phyloP scores from a whole-genome alignment of 2,797 vertebrate species.

The Myiotriccus ornatus region DNA sequence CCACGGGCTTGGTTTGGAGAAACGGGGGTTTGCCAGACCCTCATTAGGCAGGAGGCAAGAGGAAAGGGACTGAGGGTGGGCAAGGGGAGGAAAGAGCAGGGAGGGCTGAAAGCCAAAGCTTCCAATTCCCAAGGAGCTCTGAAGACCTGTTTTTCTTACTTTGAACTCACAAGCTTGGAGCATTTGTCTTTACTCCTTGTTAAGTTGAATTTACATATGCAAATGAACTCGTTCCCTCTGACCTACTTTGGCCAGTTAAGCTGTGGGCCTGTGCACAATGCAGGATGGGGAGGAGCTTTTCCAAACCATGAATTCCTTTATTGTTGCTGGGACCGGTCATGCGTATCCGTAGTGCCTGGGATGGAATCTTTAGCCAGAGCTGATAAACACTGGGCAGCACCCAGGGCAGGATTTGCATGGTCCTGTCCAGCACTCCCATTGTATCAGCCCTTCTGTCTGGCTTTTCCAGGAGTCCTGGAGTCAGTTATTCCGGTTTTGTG shows the following conservation, averaged over 20 bases:
- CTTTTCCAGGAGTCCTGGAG: background rate
- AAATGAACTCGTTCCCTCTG: background rate
- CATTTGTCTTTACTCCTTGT: background rate
- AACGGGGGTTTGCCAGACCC: background rate
- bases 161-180: background rate
- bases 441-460: background rate
- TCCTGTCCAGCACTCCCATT: background rate
- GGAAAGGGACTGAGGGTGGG: background rate
- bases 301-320: background rate
- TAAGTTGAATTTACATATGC: background rate
- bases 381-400: background rate
- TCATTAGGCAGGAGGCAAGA: background rate
- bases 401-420: background rate
- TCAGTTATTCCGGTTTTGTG: background rate
- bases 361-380: background rate
- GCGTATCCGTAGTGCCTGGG: background rate
- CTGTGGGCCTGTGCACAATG: background rate
- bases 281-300: background rate
- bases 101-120: background rate
- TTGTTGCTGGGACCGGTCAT: background rate
- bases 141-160: background rate
- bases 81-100: background rate
- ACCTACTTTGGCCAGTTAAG: constrained; percentile 12
- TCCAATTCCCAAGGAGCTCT: background rate
- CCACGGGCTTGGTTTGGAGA: background rate